Base-by-base conservation (phyloP, 2,113 vertebrate genomes). In the Sceloporus tristichus region DNA sequence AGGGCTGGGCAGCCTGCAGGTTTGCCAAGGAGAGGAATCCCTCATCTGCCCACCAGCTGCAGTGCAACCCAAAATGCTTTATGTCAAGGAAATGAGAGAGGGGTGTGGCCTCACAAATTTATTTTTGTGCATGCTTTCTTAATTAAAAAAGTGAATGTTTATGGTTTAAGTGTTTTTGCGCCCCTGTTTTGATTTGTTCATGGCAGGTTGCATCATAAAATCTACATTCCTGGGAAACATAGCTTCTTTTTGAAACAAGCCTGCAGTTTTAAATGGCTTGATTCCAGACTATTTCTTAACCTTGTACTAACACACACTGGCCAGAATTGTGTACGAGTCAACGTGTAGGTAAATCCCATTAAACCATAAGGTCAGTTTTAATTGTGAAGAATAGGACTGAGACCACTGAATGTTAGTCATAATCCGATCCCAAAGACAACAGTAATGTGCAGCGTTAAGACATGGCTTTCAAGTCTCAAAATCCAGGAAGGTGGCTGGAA, bases 101-200 rank as follows among this genome's bases (percentile, higher is more conserved):
- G 91, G 92, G 85, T 95, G 79, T 91, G 96, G 95, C 94, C 94
- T 97, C 96, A 97, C 95, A 81, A 95, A 94, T 96, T 95, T 96
- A 96, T 95, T 96, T 96, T 97, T 97, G 96, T 97, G 97, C 97
- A 97, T 97, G 97, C 97, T 97, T 97, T 97, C 97, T 97, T 97
- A 97, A 97, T 97, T 96, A 97, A 97, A 97, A 92, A 94, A 95
- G 95, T 94, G 93, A 96, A 96, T 91, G 95, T 96, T 96, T 95
- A 91, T 93, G 94, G 90, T 96, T 95, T 96, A 96, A 94, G 93
- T 86, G 90, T 84, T 74, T 66, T 78, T 88, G 92, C 91, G 83
- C 81, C 85, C 29, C 92, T 91, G 90, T 96, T 81, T 89, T 86
- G 40, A 3, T 88, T 91, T 56, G 86, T 71, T 25, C 18, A 10